Base-by-base conservation (phyloP, 2,113 vertebrate species). In the Heterocephalus glaber region DNA sequence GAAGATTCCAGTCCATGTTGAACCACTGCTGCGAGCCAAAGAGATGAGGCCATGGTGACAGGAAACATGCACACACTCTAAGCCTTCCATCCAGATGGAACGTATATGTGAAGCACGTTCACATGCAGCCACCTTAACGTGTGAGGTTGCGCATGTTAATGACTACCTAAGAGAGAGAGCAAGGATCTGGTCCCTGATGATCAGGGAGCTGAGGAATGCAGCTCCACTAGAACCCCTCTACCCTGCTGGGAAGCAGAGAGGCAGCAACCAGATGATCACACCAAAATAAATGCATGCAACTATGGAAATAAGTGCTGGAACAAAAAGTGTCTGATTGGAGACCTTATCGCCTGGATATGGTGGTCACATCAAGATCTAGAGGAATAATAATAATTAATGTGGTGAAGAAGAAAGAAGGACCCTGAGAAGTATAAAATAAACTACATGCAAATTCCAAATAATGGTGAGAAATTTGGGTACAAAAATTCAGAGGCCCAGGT, bases 151-250 rank as follows among this genome's bases (percentile, higher is more conserved):
- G 26, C 10, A 12, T 1, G 47, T 30, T 44, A 54, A 38, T 41
- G 41, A 24, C 30, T 11, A 33, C 0, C 24, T 26, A 61, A 76
- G 68, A 33, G 24, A 44, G 19, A 77, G 61, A 17, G 56, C 56
- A 52, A 47, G 33, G 14, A 11, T 12, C 17, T 41, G 68, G 17
- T n/a, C 58, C 24, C 28, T 9, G 26, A 35, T 10, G 47, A 65
- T 17, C 66, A 3, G 0, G 9, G 0, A 65, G 13, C 49, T 44
- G n/a, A 44, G 28, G 24, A 35, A 33, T 26, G 35, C 24, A 22
- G 54, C 47, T 35, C 35, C 14, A 2, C 2, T 13, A 16, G 5
- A 44, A 17, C 12, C 16, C 2, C 22, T 3, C 28, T 20, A 8
- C 17, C 52, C 8, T 26, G 7, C 38, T 7, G 13, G 63, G 13